phyloP scores from a whole-genome alignment of 1,140 invertebrate species.

The Lycorma delicatula region DNA sequence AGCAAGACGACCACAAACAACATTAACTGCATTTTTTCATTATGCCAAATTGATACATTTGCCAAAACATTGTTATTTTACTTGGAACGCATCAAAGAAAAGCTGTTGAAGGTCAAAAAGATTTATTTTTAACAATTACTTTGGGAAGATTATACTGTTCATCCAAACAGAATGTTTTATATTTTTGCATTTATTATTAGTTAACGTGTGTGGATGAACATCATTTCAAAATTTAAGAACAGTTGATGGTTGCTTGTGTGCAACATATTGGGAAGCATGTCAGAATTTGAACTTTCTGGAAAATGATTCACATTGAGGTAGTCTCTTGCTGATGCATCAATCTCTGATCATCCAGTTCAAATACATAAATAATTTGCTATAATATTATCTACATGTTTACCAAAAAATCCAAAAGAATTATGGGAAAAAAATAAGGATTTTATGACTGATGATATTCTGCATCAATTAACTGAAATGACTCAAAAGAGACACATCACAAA shows the following conservation, averaged over 20 bases:
- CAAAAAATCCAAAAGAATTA: too few species aligned
- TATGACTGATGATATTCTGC: too few species aligned
- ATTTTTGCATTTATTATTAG: constrained; percentile 39
- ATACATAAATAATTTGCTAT: too few species aligned
- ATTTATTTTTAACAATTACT: constrained; percentile 22
- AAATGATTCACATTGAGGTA: constrained; percentile 33
- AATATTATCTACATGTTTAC: too few species aligned
- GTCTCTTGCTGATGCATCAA: too few species aligned
- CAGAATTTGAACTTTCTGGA: constrained; percentile 24
- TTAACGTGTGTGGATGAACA: constrained; percentile 40
- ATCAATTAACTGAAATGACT: too few species aligned
- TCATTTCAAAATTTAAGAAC: constrained; percentile 39
- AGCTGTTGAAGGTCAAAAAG: constrained; percentile 29
- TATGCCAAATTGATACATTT: constrained; percentile 26
- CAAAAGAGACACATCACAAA: too few species aligned
- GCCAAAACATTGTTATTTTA: constrained; percentile 32
- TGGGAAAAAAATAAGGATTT: too few species aligned
- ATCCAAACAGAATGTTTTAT: constrained; percentile 33
- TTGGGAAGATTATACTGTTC: constrained; percentile 34
- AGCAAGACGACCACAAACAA: constrained; percentile 24
- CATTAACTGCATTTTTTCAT: constrained; percentile 33
- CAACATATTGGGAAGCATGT: constrained; percentile 37
- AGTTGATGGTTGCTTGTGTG: constrained; percentile 35
- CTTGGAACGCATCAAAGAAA: constrained; percentile 25
- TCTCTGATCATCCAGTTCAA: too few species aligned